Base-by-base conservation (phyloP, 2,113 vertebrate genomes). In the Tiliqua scincoides region DNA sequence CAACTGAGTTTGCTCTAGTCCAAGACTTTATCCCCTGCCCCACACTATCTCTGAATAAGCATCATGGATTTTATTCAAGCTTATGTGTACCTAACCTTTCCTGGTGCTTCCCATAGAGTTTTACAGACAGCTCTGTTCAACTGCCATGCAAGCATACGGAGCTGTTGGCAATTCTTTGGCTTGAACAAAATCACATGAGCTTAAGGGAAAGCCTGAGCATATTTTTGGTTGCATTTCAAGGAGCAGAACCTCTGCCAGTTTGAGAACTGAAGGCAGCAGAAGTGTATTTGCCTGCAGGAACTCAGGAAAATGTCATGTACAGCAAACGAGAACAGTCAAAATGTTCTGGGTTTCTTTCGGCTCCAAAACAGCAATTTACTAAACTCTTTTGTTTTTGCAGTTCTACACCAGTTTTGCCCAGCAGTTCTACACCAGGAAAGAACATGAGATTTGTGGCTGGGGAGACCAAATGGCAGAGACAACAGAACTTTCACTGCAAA, bases 171-270 rank as follows among this genome's bases (percentile, higher is more conserved):
- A 77, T 25, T 84, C 72, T 43, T 87, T 65, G 79, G 18, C 65
- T 81, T 78, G 27, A 81, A 89, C 37, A 82, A 83, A 91, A 90
- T 0, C 89, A 79, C 88, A 80, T 68, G 35, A 71, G 35, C 59
- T 54, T 83, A 15, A 88, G 76, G 81, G 62, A 83, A 91, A 91
- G 18, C 57, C 63, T 89, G 61, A 6, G 4, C 18, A 86, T 61
- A 65, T 68, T 79, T 90, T 92, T 88, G 30, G 70, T 88, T 87
- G 23, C 23, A 68, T 59, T 90, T 89, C 68, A 88, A 87, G 80
- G 52, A 91, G 65, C 79, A 88, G 90, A 83, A 30, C 40, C 59
- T n/a, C 32, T 8, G 0, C 43, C 74, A 83, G 43, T 88, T 87
- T 80, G 57, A 81, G 88, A 80, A 71, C 32, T 67, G 73, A n/a